Percentiles rank a stretch among this genome's conserved stretches.
Evolutionary conservation across 2,888 invertebrate genomes (phyloP).

Genomic region (Stenodera caucasica): DNA sequence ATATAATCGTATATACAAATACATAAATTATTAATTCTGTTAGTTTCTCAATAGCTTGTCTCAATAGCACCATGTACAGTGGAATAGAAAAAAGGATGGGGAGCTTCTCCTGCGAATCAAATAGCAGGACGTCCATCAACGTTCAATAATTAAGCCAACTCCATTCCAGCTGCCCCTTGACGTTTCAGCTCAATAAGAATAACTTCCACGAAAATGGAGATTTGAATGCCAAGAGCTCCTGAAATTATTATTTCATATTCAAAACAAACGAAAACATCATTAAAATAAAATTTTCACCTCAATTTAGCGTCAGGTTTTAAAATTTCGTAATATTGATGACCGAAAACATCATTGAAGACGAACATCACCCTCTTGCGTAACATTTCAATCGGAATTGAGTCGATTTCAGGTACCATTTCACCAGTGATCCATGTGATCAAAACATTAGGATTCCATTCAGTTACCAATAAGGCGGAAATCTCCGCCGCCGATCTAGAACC

Average conservation of each 20-base stretch:
- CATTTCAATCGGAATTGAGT: slow-evolving; percentile 61
- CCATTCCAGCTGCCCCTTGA: slow-evolving; percentile 57
- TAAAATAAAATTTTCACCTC: slow-evolving; percentile 37
- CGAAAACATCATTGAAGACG: slow-evolving; percentile 61
- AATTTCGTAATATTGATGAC: slow-evolving; percentile 57
- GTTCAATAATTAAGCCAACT: slow-evolving; percentile 66
- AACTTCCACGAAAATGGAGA: slow-evolving; percentile 71
- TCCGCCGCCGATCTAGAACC: slow-evolving; percentile 48
- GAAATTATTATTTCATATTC: slow-evolving; percentile 11
- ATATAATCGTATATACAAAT: too few relatives aligned
- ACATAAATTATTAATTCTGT: slow-evolving; percentile 52
- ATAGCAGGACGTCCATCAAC: too few relatives aligned
- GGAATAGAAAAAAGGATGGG: slow-evolving; percentile 56
- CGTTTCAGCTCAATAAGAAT: slow-evolving; percentile 62
- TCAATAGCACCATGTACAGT: slow-evolving; percentile 63
- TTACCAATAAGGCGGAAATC: slow-evolving; percentile 68
- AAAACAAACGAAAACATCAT: not conserved
- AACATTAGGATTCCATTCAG: slow-evolving; percentile 65
- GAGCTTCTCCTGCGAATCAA: slow-evolving; percentile 67
- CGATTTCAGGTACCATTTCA: slow-evolving; percentile 63
- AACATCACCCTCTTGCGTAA: slow-evolving; percentile 59
- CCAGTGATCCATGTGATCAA: slow-evolving; percentile 74
- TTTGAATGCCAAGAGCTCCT: slow-evolving; percentile 74
- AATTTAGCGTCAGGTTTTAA: slow-evolving; percentile 53
- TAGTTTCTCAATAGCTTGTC: slow-evolving; percentile 60